Conservation (phyloP, 2,888 invertebrate genomes). For the Crematogaster levior region DNA sequence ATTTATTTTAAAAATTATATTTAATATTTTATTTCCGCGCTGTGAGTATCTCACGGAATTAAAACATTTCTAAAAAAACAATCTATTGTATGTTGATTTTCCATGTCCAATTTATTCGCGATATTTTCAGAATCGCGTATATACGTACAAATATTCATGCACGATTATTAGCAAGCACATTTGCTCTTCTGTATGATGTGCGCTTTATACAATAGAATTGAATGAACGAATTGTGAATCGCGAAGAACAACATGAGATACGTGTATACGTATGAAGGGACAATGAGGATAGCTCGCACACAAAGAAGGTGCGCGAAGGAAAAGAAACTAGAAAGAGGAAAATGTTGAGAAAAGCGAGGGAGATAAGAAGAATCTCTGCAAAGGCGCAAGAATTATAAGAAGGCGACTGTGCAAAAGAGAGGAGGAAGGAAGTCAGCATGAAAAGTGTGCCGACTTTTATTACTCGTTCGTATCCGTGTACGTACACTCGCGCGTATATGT, state of each 20-base stretch:
- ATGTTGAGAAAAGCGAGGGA: not conserved
- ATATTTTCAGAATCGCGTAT: not conserved
- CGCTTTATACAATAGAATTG: conserved; percentile 1
- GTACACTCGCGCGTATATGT: not conserved
- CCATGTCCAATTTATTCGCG: not conserved
- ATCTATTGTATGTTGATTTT: not conserved
- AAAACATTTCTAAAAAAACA: conserved; percentile 2
- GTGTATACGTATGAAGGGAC: not conserved
- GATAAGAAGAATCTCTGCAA: conserved; percentile 48
- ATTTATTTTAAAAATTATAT: too few relatives aligned
- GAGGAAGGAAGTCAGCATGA: conserved; percentile 54
- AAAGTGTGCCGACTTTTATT: conserved; percentile 67
- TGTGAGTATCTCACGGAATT: not conserved
- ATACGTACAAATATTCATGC: conserved; percentile 20
- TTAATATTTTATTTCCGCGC: not conserved
- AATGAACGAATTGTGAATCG: conserved; percentile 33
- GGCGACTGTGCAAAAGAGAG: conserved; percentile 13
- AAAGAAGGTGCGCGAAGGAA: conserved; percentile 8
- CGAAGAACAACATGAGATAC: conserved; percentile 9
- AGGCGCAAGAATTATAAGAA: conserved; percentile 54
- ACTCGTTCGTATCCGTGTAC: conserved; percentile 47
- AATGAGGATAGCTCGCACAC: not conserved
- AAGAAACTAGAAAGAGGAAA: conserved; percentile 3
- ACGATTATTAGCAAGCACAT: conserved; percentile 29
- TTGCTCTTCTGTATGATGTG: not conserved